Base-by-base conservation (phyloP, 2,113 vertebrate species). In the Pachycephala philippinensis region DNA sequence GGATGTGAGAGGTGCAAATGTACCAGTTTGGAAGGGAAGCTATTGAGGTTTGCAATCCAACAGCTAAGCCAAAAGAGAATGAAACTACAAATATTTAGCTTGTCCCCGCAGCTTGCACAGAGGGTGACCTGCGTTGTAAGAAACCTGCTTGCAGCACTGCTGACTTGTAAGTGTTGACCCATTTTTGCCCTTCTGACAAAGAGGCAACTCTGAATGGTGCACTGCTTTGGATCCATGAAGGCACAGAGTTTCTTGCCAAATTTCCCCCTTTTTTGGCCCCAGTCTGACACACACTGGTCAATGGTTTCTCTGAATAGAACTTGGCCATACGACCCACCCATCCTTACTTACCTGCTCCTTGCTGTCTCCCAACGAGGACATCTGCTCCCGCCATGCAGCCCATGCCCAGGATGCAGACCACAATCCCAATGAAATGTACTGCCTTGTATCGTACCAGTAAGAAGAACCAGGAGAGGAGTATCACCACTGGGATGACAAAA, bases 391-490 rank as follows among this genome's bases (percentile, higher is more conserved):
- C 99, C 99, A 99, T 99, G 97, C 99, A 99, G 95, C 99, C 99
- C 89, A 99, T 98, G 15, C 99, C 99, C 96, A 99, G 96, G 93
- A 99, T 98, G 96, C 99, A 99, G 93, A 99, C 98, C 9, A 99
- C 98, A 8, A 99, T 98, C 84, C 99, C 99, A 14, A 99, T 97
- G 95, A 99, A 99, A 94, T 99, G 99, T 30, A 99, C 98, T 53
- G 98, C 98, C 96, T 99, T 99, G 97, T 99, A 99, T 98, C 99
- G 98, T 89, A 99, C 99, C 97, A 99, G 97, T 78, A 99, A 97
- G 97, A 99, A 99, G 97, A 99, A 99, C 99, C 99, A 99, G 95
- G 99, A 99, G 33, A 99, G 98, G 86, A 99, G 98, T 96, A 99
- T 98, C 93, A 99, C 99, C 72, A 99, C 99, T 0, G 99, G 99